Conservation (phyloP, 2,888 invertebrate genomes). For the Cantharis lateralis region DNA sequence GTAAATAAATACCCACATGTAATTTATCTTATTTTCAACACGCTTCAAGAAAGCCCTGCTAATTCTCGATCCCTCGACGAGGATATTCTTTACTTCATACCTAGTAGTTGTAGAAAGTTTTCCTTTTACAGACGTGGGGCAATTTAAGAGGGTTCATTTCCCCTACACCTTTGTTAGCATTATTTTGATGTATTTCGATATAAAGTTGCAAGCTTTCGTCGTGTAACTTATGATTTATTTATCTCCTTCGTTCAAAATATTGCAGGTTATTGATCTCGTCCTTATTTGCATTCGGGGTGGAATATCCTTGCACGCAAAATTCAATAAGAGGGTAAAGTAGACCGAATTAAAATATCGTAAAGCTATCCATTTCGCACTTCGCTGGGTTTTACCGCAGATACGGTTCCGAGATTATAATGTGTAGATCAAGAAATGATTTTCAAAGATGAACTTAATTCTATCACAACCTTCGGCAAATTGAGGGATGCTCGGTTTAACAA, state of each 20-base stretch:
- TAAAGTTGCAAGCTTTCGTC: slow-evolving; percentile 9
- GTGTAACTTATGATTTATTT: background rate
- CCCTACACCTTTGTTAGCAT: slow-evolving; percentile 5
- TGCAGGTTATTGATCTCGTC: background rate
- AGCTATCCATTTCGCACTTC: slow-evolving; percentile 13
- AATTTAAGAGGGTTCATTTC: slow-evolving; percentile 8
- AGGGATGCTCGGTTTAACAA: background rate
- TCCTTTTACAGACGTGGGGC: background rate
- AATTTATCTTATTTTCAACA: slow-evolving; percentile 14
- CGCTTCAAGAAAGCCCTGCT: slow-evolving; percentile 3
- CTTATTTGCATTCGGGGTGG: background rate
- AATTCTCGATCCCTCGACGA: slow-evolving; percentile 10
- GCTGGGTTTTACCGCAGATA: slow-evolving; percentile 8
- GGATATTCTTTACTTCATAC: slow-evolving; percentile 5
- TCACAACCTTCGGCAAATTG: slow-evolving; percentile 8
- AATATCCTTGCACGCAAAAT: background rate
- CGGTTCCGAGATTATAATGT: slow-evolving; percentile 16
- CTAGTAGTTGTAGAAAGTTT: background rate
- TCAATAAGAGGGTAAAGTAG: background rate
- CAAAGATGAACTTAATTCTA: slow-evolving; percentile 12
- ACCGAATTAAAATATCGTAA: slow-evolving; percentile 13
- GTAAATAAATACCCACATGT: slow-evolving; percentile 1
- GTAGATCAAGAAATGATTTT: slow-evolving; percentile 13
- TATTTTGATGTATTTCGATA: slow-evolving; percentile 10
- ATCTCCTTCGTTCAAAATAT: background rate